Base-by-base conservation (phyloP, 2,888 invertebrate species). In the Bibio marci region DNA sequence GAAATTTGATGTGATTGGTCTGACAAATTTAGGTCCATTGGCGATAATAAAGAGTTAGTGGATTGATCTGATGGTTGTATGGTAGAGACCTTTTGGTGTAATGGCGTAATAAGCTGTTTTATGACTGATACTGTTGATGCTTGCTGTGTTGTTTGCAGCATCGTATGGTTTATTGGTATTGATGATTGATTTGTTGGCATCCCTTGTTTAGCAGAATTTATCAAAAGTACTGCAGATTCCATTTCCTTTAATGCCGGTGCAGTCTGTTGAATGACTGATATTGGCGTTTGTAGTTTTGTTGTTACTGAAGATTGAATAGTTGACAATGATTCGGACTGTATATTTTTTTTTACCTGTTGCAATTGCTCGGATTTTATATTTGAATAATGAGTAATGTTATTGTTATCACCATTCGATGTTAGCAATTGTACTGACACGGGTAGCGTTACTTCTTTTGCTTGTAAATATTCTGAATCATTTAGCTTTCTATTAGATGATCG, bases 241-340 rank as follows among this genome's bases (percentile, higher is more conserved):
- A n/a, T n/a, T n/a, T n/a, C n/a, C n/a, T n/a, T n/a, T n/a, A n/a
- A n/a, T n/a, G n/a, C n/a, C n/a, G n/a, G n/a, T n/a, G n/a, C n/a
- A n/a, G 32, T 31, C 11, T 37, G 30, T 12, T 43, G 44, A 5
- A 47, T 40, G 37, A 44, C 48, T 30, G 48, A 46, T 46, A 62
- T 55, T 45, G 56, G 51, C 44, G 59, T 58, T 19, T 47, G 45
- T 33, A 50, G 45, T 39, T 49, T 45, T 41, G 48, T 44, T 22
- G 51, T 49, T 42, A 50, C 46, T 35, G 50, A 6, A 6, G 22
- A 6, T 6, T 4, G 4, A 6, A 8, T 22, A 6, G 4, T 22
- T 22, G 22, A 8, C n/a, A n/a, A n/a, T n/a, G n/a, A n/a, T n/a
- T n/a, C n/a, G n/a, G n/a, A n/a, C n/a, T n/a, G n/a, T n/a, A n/a